A percentile compares a stretch with the other conserved stretches of the same genome.
Conservation (phyloP, 2,888 invertebrate species). For the Nudaria mundana region DNA sequence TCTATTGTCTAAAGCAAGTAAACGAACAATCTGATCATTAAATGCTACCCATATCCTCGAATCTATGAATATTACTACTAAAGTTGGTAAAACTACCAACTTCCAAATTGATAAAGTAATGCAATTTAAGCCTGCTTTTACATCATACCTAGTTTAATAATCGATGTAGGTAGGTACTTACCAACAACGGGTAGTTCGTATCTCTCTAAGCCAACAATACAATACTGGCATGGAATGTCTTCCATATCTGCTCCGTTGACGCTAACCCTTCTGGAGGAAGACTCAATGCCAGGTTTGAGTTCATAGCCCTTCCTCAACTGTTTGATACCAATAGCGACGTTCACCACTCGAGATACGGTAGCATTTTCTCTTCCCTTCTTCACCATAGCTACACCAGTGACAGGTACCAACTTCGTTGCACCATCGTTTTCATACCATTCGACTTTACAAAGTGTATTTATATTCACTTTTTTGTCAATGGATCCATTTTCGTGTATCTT, state of each 20-base stretch:
- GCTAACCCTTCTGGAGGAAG: slow-evolving; percentile 82
- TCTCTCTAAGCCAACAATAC: slow-evolving; percentile 83
- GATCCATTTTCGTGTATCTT: slow-evolving; percentile 64
- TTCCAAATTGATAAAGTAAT: no score
- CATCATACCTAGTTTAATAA: no score
- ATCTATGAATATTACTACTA: no score
- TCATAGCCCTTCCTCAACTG: slow-evolving; percentile 80
- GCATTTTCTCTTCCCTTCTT: slow-evolving; percentile 78
- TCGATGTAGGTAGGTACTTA: slow-evolving; percentile 57
- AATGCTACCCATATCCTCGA: no score
- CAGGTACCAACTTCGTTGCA: slow-evolving; percentile 80
- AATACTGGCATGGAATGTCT: slow-evolving; percentile 85
- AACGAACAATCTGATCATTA: no score
- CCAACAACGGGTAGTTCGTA: slow-evolving; percentile 87
- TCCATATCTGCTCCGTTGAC: slow-evolving; percentile 83
- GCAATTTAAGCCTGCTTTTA: no score
- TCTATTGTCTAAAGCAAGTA: no score
- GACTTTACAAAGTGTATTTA: slow-evolving; percentile 84
- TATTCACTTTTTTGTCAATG: slow-evolving; percentile 83
- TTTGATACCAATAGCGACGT: slow-evolving; percentile 81
- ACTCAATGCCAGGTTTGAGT: slow-evolving; percentile 84
- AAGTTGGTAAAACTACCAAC: no score
- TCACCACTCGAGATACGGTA: slow-evolving; percentile 75
- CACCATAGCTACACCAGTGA: slow-evolving; percentile 81
- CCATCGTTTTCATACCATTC: slow-evolving; percentile 85